Percentiles rank a stretch among this genome's conserved stretches.
These are phyloP conservation scores for Halichoeres trimaculatus DNA, from an alignment of 2,113 vertebrate species.

Conservation along the genomic window DNA sequence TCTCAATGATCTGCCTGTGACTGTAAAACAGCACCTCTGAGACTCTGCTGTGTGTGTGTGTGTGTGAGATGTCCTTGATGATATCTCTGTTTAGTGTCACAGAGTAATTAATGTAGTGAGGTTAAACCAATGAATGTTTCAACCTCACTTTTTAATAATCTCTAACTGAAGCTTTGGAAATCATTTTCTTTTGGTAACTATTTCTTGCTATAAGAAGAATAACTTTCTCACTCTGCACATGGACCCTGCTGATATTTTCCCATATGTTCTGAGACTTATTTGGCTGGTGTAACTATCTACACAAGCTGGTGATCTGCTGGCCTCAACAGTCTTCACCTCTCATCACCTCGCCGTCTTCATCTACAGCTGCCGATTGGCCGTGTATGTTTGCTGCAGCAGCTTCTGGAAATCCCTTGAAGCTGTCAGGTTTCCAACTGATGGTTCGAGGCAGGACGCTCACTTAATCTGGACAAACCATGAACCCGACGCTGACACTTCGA, in stretches of 20 bases:
- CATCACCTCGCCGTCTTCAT: conserved; percentile 17
- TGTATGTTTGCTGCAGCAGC: conserved; percentile 28
- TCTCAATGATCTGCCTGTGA: conserved; percentile 50
- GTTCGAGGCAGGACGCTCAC: not conserved
- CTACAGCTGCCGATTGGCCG: conserved; percentile 11
- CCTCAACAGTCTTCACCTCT: conserved; percentile 7
- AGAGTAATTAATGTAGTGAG: conserved; percentile 40
- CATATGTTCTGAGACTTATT: not conserved
- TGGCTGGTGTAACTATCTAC: not conserved
- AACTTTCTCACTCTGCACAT: conserved; percentile 7
- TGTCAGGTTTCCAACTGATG: conserved; percentile 18
- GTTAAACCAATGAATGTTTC: conserved; percentile 6
- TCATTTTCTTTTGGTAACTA: not conserved
- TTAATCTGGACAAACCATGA: conserved; percentile 14
- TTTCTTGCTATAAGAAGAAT: conserved; percentile 4
- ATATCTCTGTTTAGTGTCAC: conserved; percentile 44
- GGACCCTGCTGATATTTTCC: not conserved
- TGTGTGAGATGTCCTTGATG: conserved; percentile 66
- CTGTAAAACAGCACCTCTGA: conserved; percentile 38
- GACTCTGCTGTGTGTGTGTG: conserved; percentile 39
- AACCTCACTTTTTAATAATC: not conserved
- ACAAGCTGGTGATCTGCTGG: conserved; percentile 1
- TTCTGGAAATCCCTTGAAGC: conserved; percentile 21
- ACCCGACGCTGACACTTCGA: not conserved
- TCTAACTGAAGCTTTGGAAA: not conserved